phyloP scores from a whole-genome alignment of 2,888 invertebrate genomes.

The Pachydiplax longipennis region DNA sequence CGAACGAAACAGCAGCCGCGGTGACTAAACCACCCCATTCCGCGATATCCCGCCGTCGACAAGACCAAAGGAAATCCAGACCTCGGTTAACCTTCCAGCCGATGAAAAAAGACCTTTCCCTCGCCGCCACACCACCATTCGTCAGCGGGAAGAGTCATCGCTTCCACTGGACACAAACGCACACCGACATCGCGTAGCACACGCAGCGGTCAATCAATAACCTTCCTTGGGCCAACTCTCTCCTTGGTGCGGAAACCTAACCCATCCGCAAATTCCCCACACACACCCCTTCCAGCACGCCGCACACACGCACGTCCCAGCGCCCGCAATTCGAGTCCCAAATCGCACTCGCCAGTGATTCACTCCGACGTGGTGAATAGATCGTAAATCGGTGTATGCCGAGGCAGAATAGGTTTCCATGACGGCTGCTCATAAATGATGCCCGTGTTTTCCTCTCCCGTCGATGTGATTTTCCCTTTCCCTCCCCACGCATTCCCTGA shows the following conservation, averaged over 20 bases:
- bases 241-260: not conserved
- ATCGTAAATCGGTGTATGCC: conserved; percentile 13
- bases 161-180: not conserved
- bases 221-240: not conserved
- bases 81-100: not conserved
- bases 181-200: not conserved
- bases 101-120: not conserved
- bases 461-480: not conserved
- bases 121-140: not conserved
- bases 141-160: not conserved
- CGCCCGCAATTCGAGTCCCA: not conserved
- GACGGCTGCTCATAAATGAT: conserved; percentile 37
- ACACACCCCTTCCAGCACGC: not conserved
- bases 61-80: not conserved
- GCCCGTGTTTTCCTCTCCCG: not conserved
- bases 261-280: not conserved
- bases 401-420: conserved; percentile 25
- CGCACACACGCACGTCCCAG: not conserved
- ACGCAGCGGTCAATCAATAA: conserved; percentile 29
- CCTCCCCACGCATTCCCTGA: not conserved
- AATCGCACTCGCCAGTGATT: conserved; percentile 6
- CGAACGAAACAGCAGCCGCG: not conserved
- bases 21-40: not conserved
- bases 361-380: conserved; percentile 4
- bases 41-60: not conserved